These are phyloP conservation scores for Xiphophorus couchianus DNA, from an alignment of 2,113 vertebrate genomes.

Conservation along the genomic window DNA sequence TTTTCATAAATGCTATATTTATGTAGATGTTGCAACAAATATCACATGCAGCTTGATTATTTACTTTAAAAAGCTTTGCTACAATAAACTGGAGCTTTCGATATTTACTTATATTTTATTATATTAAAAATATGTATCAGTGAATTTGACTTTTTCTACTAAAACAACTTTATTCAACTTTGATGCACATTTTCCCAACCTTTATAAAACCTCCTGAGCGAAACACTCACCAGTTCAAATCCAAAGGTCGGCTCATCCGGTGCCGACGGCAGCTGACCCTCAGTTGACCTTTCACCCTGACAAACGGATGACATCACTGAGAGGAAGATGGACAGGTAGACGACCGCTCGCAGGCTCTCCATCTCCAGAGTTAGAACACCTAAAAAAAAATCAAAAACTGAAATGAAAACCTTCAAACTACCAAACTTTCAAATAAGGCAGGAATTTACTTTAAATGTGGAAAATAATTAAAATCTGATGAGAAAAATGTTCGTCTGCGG, in stretches of 20 bases:
- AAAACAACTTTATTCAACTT: not conserved
- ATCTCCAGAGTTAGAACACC: constrained; percentile 16
- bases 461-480: not conserved
- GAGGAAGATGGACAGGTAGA: constrained; percentile 66
- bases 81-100: not conserved
- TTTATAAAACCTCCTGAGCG: not conserved
- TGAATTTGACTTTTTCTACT: not conserved
- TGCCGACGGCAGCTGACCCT: constrained; percentile 10
- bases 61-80: not conserved
- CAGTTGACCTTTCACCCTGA: constrained; percentile 57
- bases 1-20: not conserved
- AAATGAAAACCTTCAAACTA: not conserved
- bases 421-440: not conserved
- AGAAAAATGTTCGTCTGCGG: constrained; percentile 4
- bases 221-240: constrained; percentile 62
- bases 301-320: constrained; percentile 55
- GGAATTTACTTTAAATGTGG: constrained; percentile 25
- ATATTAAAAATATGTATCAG: not conserved
- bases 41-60: not conserved
- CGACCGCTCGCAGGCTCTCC: constrained; percentile 45
- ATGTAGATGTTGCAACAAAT: not conserved
- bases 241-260: constrained; percentile 23
- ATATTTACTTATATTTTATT: no score
- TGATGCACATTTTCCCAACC: not conserved
- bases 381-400: not conserved